Conservation (phyloP, 2,113 vertebrate genomes). For the Diadophis punctatus region DNA sequence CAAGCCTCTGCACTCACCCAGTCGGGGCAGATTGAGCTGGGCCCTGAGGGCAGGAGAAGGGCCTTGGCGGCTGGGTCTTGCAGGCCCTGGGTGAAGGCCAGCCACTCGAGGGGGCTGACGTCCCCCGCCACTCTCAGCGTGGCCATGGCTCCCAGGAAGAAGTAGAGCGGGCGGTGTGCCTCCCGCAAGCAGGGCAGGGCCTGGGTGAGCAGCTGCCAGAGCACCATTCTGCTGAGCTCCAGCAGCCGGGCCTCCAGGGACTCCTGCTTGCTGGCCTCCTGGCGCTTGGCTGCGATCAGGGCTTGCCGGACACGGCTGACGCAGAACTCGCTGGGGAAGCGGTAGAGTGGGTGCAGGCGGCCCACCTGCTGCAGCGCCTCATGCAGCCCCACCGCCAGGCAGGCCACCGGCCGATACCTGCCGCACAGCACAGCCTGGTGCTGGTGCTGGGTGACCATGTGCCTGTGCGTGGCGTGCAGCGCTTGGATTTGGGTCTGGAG, state of each 20-base stretch:
- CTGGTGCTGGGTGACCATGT: conserved; percentile 55
- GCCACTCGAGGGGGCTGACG: conserved; percentile 65
- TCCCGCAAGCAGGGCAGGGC: conserved; percentile 65
- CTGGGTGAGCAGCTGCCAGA: conserved; percentile 59
- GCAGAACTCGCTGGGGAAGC: conserved; percentile 64
- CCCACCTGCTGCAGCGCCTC: conserved; percentile 69
- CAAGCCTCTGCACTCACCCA: conserved; percentile 68
- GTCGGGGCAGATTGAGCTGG: conserved; percentile 40
- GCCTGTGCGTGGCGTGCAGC: conserved; percentile 47
- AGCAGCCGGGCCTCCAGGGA: conserved; percentile 37
- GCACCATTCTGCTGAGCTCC: conserved; percentile 65
- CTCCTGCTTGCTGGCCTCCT: conserved; percentile 15
- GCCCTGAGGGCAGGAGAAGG: neutral
- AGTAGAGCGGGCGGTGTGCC: conserved; percentile 59
- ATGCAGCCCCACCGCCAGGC: conserved; percentile 63
- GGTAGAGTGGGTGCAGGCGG: conserved; percentile 71
- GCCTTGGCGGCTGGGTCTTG: neutral
- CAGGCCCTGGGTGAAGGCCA: conserved; percentile 70
- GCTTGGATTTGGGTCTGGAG: conserved; percentile 56
- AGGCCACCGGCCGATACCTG: conserved; percentile 45
- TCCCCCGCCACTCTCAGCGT: conserved; percentile 57
- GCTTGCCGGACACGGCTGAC: conserved; percentile 49
- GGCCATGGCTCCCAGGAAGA: conserved; percentile 69
- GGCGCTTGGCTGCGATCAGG: conserved; percentile 39
- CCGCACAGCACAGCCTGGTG: conserved; percentile 43